These are phyloP conservation scores for Macrocentrus cingulum DNA, from an alignment of 1,140 invertebrate species.

Conservation along the genomic window DNA sequence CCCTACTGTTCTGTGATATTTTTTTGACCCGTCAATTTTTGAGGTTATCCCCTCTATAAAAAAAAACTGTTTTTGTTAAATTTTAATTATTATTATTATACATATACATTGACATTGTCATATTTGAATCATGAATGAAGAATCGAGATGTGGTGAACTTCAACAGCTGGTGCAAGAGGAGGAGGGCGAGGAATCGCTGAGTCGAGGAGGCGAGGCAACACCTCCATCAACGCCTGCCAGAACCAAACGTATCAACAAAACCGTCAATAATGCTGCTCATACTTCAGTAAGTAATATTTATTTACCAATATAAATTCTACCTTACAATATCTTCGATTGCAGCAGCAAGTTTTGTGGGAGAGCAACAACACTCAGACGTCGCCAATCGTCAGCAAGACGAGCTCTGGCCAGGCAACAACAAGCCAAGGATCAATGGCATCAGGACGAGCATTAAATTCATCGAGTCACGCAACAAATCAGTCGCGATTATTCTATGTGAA, in stretches of 20 bases:
- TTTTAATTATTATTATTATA: too few relatives aligned
- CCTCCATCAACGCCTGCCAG: slow-evolving; percentile 50
- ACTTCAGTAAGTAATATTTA: slow-evolving; percentile 34
- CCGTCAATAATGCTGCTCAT: slow-evolving; percentile 37
- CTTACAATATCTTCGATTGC: slow-evolving; percentile 18
- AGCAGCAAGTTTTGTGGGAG: slow-evolving; percentile 53
- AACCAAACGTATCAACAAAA: slow-evolving; percentile 39
- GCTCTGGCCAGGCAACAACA: slow-evolving; percentile 52
- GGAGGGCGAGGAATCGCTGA: slow-evolving; percentile 48
- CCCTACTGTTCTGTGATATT: too few relatives aligned
- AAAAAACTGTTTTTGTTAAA: too few relatives aligned
- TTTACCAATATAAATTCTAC: slow-evolving; percentile 11
- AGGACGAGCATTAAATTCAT: slow-evolving; percentile 48
- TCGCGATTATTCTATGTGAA: slow-evolving; percentile 62
- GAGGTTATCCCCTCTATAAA: too few relatives aligned
- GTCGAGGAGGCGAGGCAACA: slow-evolving; percentile 45
- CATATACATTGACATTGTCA: too few relatives aligned
- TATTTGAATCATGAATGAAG: slow-evolving; percentile 47
- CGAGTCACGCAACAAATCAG: slow-evolving; percentile 48
- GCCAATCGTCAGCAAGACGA: slow-evolving; percentile 53
- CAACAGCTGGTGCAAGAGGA: slow-evolving; percentile 55
- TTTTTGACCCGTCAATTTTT: too few relatives aligned
- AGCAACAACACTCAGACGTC: slow-evolving; percentile 48
- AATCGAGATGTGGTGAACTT: slow-evolving; percentile 45
- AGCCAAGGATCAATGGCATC: slow-evolving; percentile 53